Base-by-base conservation (phyloP, 1,140 invertebrate species). In the Euwallacea fornicatus region DNA sequence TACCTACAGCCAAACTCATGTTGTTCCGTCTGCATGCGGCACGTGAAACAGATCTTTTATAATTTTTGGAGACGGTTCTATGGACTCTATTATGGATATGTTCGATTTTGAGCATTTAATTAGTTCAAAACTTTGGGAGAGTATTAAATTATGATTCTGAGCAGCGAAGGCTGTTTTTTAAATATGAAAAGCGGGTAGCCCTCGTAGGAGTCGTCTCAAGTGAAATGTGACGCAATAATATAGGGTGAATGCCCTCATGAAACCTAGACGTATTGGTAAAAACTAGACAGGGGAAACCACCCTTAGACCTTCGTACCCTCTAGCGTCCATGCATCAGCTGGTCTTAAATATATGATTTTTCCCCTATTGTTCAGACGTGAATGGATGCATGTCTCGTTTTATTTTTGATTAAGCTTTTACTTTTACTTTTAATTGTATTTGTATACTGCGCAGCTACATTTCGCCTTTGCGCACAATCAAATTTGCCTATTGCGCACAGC, bases 1-100 rank as follows among this genome's bases (percentile, higher is more conserved):
- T 33, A 33, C 21, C 4, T 33, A 33, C 21, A 33, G 21, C 21
- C 21, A 33, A 33, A 33, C 21, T 33, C 21, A 33, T 33, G 21
- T 33, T 33, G 1, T 33, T 33, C 60, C 62, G 67, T 62, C 67
- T 60, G 62, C 62, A 69, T 69, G 59, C 42, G 43, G 42, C 67
- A 69, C 67, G 59, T 63, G 67, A 33, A 33, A 33, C 21, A 33
- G 21, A 2, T 33, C 21, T 33, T 33, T 33, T 33, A 33, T 33
- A 2, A 33, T 4, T 33, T 33, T 33, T 33, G 4, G 21, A 33
- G 1, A 33, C 21, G 21, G 1, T 33, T 4, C 4, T 33, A 33
- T 33, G 21, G 21, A 33, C 21, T 4, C 1, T 4, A 4, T 33
- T 33, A 33, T 4, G 21, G 4, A 33, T 4, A 33, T 33, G 4